Base-by-base conservation (phyloP, 2,113 vertebrate genomes). In the Ploceus nigricollis region DNA sequence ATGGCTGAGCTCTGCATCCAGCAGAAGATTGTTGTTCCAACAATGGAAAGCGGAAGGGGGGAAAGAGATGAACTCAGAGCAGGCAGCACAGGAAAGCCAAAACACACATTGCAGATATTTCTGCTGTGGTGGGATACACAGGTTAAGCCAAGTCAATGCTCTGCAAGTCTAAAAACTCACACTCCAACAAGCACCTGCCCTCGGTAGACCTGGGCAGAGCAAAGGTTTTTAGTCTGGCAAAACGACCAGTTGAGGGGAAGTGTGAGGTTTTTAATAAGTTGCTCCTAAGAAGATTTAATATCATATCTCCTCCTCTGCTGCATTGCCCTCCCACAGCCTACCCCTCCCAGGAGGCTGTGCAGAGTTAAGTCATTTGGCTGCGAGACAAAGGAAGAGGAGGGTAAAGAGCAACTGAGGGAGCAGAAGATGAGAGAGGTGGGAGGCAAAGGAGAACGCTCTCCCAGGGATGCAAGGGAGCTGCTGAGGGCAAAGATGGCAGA, bases 21-120 rank as follows among this genome's bases (percentile, higher is more conserved):
- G 82, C 82, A 61, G 71, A 95, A 96, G 86, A 88, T 31, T 92
- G 88, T 93, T 97, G 95, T 93, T 97, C 85, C 69, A 95, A 92
- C 92, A 93, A 87, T 87, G 93, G 89, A 80, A 95, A 95, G 87
- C 28, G 39, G 88, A 93, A 97, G 39, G 60, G 92, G 81, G 79
- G 60, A 70, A 92, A 93, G 87, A 91, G 96, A 89, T 92, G 80
- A 94, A 95, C 90, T 87, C 64, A 12, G 69, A 93, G 65, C 71
- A 35, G 3, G 2, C 54, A 73, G 80, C 3, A 6, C 76, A 66
- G 21, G 53, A n/a, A 75, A 51, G 76, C 87, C 94, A 92, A 96
- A 93, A 92, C 72, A 93, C 69, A 85, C 88, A 96, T 6, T 39
- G 37, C 86, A 87, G 83, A 18, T 25, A 16, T 71, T 79, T 51